Percentiles rank a stretch among this genome's conserved stretches.
phyloP scores from a whole-genome alignment of 1,140 invertebrate species.

The Ephestia elutella region DNA sequence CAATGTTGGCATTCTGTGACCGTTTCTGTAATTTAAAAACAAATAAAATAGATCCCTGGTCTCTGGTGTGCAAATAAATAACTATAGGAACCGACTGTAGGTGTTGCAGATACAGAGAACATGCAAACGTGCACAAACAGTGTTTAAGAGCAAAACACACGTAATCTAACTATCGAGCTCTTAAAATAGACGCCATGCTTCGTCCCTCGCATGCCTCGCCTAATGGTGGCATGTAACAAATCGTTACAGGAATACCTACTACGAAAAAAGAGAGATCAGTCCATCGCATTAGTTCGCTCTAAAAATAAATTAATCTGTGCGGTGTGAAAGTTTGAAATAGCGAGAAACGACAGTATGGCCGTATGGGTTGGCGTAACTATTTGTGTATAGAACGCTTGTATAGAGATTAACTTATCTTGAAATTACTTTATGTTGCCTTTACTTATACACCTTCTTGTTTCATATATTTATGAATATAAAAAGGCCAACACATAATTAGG shows the following conservation, averaged over 20 bases:
- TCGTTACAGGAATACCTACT: slow-evolving; percentile 60
- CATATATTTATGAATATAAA: no score
- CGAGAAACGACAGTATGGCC: slow-evolving; percentile 36
- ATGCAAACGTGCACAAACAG: slow-evolving; percentile 4
- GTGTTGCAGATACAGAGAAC: slow-evolving; percentile 2
- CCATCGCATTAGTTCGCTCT: slow-evolving; percentile 40
- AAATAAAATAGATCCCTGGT: background rate
- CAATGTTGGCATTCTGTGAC: background rate
- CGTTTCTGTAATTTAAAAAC: background rate
- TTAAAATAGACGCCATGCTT: slow-evolving; percentile 29
- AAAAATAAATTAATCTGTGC: slow-evolving; percentile 63
- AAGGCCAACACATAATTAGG: no score
- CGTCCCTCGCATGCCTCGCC: slow-evolving; percentile 46
- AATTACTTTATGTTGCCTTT: no score
- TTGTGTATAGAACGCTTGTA: slow-evolving; percentile 12
- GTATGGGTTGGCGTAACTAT: background rate
- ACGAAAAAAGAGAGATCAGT: slow-evolving; percentile 52
- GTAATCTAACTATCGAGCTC: slow-evolving; percentile 17
- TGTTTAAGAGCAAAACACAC: slow-evolving; percentile 7
- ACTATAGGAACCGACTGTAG: background rate
- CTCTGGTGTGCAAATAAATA: background rate
- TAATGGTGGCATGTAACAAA: slow-evolving; percentile 62
- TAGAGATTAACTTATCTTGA: no score
- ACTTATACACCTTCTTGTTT: no score
- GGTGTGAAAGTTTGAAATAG: slow-evolving; percentile 60